phyloP scores from a whole-genome alignment of 2,113 vertebrate genomes.

The Mesitornis unicolor region DNA sequence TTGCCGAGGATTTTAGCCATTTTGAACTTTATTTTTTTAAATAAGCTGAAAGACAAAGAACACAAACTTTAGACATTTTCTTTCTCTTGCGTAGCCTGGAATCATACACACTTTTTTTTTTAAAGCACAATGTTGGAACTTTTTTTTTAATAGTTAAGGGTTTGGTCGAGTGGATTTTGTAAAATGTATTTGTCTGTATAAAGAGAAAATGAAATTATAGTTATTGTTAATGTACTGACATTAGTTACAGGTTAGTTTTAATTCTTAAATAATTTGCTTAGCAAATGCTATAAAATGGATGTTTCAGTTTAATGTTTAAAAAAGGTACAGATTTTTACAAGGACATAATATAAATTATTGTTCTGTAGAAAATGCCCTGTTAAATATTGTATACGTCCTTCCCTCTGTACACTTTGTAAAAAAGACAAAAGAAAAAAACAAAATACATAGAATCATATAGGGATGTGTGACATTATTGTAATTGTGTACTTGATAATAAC shows the following conservation, averaged over 20 bases:
- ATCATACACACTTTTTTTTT: slow-evolving; percentile 58
- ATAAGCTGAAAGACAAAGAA: slow-evolving; percentile 79
- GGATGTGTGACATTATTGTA: slow-evolving; percentile 92
- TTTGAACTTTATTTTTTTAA: slow-evolving; percentile 72
- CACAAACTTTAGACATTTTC: slow-evolving; percentile 67
- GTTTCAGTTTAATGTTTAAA: slow-evolving; percentile 88
- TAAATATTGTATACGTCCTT: slow-evolving; percentile 87
- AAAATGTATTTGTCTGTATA: slow-evolving; percentile 81
- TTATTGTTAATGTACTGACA: slow-evolving; percentile 82
- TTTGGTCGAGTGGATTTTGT: slow-evolving; percentile 82
- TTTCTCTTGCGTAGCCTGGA: slow-evolving; percentile 74
- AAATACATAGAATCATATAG: slow-evolving; percentile 85
- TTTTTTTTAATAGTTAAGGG: slow-evolving; percentile 73
- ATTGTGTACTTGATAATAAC: slow-evolving; percentile 92
- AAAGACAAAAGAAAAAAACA: slow-evolving; percentile 77
- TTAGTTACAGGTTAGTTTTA: slow-evolving; percentile 83
- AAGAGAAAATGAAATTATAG: slow-evolving; percentile 80
- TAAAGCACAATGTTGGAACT: slow-evolving; percentile 74
- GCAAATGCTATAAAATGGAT: slow-evolving; percentile 79
- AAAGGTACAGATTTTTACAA: slow-evolving; percentile 87
- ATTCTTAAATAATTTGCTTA: slow-evolving; percentile 80
- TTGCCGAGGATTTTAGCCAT: slow-evolving; percentile 55
- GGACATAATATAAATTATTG: slow-evolving; percentile 97
- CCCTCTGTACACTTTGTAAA: slow-evolving; percentile 95
- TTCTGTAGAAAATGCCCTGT: slow-evolving; percentile 96